Evolutionary conservation across 2,113 vertebrate genomes (phyloP).

Genomic region (Tor tambroides): DNA sequence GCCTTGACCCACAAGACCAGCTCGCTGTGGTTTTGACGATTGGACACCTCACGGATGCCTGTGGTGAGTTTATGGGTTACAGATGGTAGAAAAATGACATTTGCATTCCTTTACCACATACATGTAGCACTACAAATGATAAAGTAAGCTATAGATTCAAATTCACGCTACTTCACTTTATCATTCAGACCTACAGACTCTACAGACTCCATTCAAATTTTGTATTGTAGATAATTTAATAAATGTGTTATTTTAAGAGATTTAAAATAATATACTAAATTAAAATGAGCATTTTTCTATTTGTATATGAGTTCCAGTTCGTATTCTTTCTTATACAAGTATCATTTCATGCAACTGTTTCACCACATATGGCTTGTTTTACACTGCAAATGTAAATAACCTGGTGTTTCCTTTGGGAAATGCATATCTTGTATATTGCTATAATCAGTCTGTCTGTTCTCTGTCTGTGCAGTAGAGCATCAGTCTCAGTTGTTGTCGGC

Average conservation of each 20-base stretch:
- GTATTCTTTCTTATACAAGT: not conserved
- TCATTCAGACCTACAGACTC: not conserved
- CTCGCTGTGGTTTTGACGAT: slow-evolving; percentile 83
- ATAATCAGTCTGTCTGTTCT: slow-evolving; percentile 1
- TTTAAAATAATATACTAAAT: not conserved
- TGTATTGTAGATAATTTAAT: no score
- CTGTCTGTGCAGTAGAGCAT: slow-evolving; percentile 79
- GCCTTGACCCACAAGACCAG: slow-evolving; percentile 79
- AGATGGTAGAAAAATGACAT: not conserved
- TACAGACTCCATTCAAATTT: no score
- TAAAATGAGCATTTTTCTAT: not conserved
- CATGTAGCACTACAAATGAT: no score
- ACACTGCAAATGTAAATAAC: not conserved
- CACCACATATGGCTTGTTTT: not conserved
- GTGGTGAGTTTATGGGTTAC: slow-evolving; percentile 72
- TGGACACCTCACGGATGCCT: slow-evolving; percentile 87
- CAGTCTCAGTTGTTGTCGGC: slow-evolving; percentile 85
- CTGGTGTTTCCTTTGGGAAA: not conserved
- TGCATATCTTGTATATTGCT: not conserved
- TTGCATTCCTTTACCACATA: not conserved
- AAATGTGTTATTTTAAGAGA: not conserved
- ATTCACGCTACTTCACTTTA: not conserved
- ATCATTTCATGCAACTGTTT: not conserved
- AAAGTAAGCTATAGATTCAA: not conserved
- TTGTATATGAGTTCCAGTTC: not conserved